Base-by-base conservation (phyloP, 2,888 invertebrate species). In the Euzetes globulus region DNA sequence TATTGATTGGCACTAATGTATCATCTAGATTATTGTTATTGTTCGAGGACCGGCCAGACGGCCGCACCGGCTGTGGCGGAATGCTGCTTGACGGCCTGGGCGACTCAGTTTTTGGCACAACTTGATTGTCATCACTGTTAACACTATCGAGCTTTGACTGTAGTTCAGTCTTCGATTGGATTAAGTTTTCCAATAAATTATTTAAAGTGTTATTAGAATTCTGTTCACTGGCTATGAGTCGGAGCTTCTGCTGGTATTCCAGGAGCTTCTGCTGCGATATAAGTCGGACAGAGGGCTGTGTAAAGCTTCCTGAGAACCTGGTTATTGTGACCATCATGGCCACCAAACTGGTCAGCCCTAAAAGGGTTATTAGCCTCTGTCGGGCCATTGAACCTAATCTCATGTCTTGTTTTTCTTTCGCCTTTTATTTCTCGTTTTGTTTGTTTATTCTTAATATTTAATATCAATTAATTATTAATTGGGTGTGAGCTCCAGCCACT, bases 341-440 rank as follows among this genome's bases (percentile, higher is more conserved):
- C 73, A 73, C 58, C 25, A 73, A 17, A 33, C 58, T 60, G 63
- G 73, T 73, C 45, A 73, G 19, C 15, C 65, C 58, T 13, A 73
- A 33, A 22, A 73, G 63, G 33, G 73, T 73, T 17, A 73, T 45
- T 13, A 73, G 22, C n/a, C 65, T 37, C 11, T 73, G 58, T 47
- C 45, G 13, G 22, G 41, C 72, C 63, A 63, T 63, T 63, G 17
- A 15, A 15, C 13, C 17, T 13, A 47, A 47, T 11, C 47, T 17
- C 33, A 33, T 33, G 7, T 33, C 33, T 33, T 4, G 4, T 33
- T 33, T 33, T 33, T 33, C 5, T 33, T 33, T 33, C 7, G 33
- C 4, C 5, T 33, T 7, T 7, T 33, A 7, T 33, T 33, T 33
- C 7, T 33, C 7, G 33, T 33, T 33, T 33, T 33, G 33, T 33